Evolutionary conservation across 2,888 invertebrate genomes (phyloP).

Genomic region (Yponomeuta cagnagella): DNA sequence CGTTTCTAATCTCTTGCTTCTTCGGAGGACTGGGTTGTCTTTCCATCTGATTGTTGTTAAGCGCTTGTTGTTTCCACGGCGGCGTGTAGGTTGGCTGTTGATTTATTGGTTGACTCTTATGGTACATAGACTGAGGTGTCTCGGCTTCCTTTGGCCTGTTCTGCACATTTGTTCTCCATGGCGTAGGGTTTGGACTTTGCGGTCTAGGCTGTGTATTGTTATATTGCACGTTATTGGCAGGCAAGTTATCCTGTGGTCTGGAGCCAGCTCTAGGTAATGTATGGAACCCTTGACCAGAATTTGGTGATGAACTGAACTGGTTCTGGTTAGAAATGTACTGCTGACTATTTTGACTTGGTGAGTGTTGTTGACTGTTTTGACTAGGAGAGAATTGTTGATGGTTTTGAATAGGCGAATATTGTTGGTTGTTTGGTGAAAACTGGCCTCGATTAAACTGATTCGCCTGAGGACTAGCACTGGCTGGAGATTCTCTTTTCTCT

Average conservation of each 20-base stretch:
- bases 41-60: constrained; percentile 43
- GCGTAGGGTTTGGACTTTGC: constrained; percentile 45
- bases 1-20: constrained; percentile 48
- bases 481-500: constrained; percentile 61
- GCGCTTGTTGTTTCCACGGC: constrained; percentile 55
- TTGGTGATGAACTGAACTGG: constrained; percentile 37
- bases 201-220: constrained; percentile 34
- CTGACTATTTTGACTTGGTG: constrained; percentile 26
- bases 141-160: constrained; percentile 51
- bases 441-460: constrained; percentile 42
- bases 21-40: constrained; percentile 44
- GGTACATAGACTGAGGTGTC: constrained; percentile 38
- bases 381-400: constrained; percentile 20
- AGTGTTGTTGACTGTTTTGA: constrained; percentile 32
- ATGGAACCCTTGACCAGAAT: constrained; percentile 46
- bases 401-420: constrained; percentile 20
- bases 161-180: constrained; percentile 61
- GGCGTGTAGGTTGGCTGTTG: constrained; percentile 48
- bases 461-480: constrained; percentile 38
- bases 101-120: constrained; percentile 39
- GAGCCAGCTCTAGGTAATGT: constrained; percentile 56
- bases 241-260: constrained; percentile 43
- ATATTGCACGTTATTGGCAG: constrained; percentile 31
- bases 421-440: constrained; percentile 39
- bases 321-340: constrained; percentile 32